A percentile compares a stretch with the other conserved stretches of the same genome.
Evolutionary conservation across 1,140 invertebrate species (phyloP).

Genomic region (Bombus sibiricus): DNA sequence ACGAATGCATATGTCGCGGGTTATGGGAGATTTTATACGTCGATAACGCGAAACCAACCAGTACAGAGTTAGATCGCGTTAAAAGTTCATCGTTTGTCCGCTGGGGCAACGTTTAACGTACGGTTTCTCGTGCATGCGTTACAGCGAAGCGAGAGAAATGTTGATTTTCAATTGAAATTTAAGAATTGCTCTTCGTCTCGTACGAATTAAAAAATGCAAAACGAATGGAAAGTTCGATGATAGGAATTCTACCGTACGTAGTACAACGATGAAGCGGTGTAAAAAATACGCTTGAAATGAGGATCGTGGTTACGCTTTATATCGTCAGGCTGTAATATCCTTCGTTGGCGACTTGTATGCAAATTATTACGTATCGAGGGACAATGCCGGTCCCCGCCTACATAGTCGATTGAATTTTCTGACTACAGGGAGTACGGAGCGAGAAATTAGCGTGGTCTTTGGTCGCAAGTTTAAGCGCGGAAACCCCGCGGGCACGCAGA

Average conservation of each 20-base stretch:
- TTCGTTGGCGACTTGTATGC: not conserved
- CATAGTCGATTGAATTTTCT: constrained; percentile 31
- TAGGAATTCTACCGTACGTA: accelerated
- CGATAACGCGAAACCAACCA: constrained; percentile 48
- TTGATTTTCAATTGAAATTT: not conserved
- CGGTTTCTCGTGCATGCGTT: not conserved
- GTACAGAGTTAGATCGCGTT: constrained; percentile 1
- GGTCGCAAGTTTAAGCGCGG: constrained; percentile 62
- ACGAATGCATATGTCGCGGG: constrained; percentile 47
- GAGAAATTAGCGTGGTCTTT: constrained; percentile 59
- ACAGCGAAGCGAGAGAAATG: not conserved
- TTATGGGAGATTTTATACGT: constrained; percentile 42
- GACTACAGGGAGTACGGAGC: constrained; percentile 11
- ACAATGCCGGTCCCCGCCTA: not conserved
- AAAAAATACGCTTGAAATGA: not conserved
- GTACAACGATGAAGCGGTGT: not conserved
- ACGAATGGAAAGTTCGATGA: not conserved
- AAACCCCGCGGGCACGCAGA: constrained; percentile 63
- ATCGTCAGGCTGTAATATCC: not conserved
- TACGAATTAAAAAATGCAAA: not conserved
- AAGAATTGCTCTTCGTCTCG: not conserved
- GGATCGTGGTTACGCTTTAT: too few species aligned
- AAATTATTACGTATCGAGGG: not conserved
- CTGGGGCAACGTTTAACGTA: not conserved
- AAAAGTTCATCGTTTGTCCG: constrained; percentile 19